Evolutionary conservation across 2,797 vertebrate species (phyloP).

Genomic region (Yasuhikotakia modesta): DNA sequence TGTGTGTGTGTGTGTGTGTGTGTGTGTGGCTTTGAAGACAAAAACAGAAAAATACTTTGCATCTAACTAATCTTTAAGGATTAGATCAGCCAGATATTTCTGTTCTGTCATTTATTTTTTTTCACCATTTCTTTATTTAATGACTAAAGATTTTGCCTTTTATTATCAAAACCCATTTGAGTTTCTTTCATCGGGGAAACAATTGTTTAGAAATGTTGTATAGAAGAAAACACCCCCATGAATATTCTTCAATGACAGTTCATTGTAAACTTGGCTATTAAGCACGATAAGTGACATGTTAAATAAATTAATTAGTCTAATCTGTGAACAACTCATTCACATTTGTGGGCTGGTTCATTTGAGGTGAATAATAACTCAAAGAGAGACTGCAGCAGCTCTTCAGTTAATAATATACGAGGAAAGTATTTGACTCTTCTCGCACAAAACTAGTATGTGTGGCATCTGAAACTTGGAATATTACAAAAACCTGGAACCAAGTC

Average conservation of each 20-base stretch:
- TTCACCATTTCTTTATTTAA: not conserved
- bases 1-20: not conserved
- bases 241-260: not conserved
- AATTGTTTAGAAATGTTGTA: not conserved
- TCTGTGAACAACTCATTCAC: not conserved
- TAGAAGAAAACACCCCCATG: not conserved
- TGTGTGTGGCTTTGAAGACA: not conserved
- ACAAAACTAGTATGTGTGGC: not conserved
- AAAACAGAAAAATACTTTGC: too few species aligned
- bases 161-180: not conserved
- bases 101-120: too few species aligned
- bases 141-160: too few species aligned
- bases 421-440: not conserved
- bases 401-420: not conserved
- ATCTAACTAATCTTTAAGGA: too few species aligned
- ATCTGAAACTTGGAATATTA: not conserved
- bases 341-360: constrained; percentile 2
- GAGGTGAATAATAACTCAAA: not conserved
- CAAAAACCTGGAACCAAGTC: not conserved
- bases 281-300: not conserved
- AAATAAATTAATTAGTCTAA: not conserved
- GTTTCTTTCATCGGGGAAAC: not conserved
- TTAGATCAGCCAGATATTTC: too few species aligned
- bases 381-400: not conserved
- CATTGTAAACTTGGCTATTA: not conserved